Percentiles rank a stretch among this genome's conserved stretches.
These are phyloP conservation scores for Stenolophus ochropezus DNA, from an alignment of 2,888 invertebrate species.

Conservation along the genomic window DNA sequence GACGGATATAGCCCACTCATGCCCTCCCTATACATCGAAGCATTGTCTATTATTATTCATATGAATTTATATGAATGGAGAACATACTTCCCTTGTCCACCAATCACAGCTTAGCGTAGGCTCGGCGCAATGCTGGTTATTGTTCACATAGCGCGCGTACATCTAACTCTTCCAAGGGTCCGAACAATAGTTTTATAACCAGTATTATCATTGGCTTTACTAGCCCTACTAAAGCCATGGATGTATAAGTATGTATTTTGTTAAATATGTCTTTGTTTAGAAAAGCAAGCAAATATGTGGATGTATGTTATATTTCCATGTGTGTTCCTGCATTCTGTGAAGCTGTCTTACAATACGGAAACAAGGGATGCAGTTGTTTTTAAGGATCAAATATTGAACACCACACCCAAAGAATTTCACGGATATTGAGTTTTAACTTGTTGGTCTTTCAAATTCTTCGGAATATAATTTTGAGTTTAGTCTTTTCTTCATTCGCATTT, in stretches of 20 bases:
- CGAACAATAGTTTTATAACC: no score
- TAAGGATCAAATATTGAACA: constrained; percentile 8
- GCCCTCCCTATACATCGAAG: constrained; percentile 26
- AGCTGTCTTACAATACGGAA: neutral
- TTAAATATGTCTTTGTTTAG: no score
- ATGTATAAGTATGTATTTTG: no score
- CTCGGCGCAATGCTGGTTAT: constrained; percentile 31
- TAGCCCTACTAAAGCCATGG: no score
- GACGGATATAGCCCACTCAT: constrained; percentile 28
- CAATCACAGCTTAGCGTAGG: constrained; percentile 20
- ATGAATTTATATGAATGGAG: constrained; percentile 49
- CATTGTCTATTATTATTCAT: constrained; percentile 49
- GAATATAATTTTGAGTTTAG: no score
- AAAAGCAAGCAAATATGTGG: neutral
- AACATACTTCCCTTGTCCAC: constrained; percentile 26
- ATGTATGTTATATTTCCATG: neutral
- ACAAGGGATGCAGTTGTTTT: constrained; percentile 3
- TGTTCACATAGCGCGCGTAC: constrained; percentile 4
- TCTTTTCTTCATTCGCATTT: no score
- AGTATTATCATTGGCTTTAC: no score
- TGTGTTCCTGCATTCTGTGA: neutral
- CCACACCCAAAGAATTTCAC: neutral
- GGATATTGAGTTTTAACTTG: neutral
- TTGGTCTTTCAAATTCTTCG: neutral
- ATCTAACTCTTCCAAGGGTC: no score